Evolutionary conservation across 23 tunicate genomes (phyloP), one percentile per base, ranked within the genome.

Genomic region (Clavelina lepadiformis): DNA sequence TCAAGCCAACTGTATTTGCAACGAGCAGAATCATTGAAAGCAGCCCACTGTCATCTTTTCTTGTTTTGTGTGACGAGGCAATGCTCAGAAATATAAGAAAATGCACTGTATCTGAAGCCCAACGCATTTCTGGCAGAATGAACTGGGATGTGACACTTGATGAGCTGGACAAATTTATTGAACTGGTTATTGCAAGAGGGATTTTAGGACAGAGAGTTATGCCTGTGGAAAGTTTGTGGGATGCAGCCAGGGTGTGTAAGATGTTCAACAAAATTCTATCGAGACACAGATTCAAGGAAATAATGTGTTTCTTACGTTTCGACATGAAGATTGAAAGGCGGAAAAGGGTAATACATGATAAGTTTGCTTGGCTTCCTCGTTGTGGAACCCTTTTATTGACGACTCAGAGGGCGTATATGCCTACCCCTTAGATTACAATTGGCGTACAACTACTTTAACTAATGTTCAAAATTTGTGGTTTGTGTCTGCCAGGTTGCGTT

Each of bases 251-350:
- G 59, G 59, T 24, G 23, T 53, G 15, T 53, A 7, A 6, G 21
- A 11, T 53, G 59, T 53, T 53, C 22, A 53, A n/a, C 59, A 53
- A 53, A 11, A 53, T 27, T 53, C 18, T 53, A n/a, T n/a, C 20
- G 5, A 13, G 59, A 11, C 59, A 53, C 20, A 53, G 59, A 53
- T 8, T 53, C 23, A 35, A 35, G 22, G 68, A 63, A 63, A 63
- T 63, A 15, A 63, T 63, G 51, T 5, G 51, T 7, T 63, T 63
- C 25, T 21, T 63, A 34, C 68, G 51, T 34, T 36, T 63, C 30
- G 50, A 63, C 25, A 11, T 63, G 50, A 63, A 63, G 68, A 63
- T 25, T 15, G 30, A 63, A 3, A 63, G 68, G 50, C 59, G 59
- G 21, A 53, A 53, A 53, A 53, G 26, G n/a, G 23, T 19, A 53